These are phyloP conservation scores for Netelia melanura DNA, from an alignment of 2,888 invertebrate genomes.

Conservation along the genomic window DNA sequence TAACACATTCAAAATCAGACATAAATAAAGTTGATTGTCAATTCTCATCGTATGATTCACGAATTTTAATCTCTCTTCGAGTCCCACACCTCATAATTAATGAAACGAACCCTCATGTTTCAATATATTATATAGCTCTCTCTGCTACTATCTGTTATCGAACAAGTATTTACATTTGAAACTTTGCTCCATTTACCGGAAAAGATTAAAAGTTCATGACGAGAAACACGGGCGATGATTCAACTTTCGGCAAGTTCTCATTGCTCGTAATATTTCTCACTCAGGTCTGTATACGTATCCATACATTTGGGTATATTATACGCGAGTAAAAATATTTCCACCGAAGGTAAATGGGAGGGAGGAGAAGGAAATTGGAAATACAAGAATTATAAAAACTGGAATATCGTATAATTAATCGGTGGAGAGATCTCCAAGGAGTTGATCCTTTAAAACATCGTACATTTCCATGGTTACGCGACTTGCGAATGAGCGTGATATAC, in stretches of 20 bases:
- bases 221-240: conserved; percentile 47
- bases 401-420: conserved; percentile 37
- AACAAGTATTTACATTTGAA: conserved; percentile 58
- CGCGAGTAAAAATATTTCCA: background rate
- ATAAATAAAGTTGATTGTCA: no score
- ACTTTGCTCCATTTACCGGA: conserved; percentile 67
- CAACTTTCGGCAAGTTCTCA: conserved; percentile 44
- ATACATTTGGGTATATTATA: background rate
- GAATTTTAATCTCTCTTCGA: no score
- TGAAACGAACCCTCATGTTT: no score
- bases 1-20: no score
- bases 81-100: no score
- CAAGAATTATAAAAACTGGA: conserved; percentile 15
- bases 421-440: conserved; percentile 21
- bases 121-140: conserved; percentile 15
- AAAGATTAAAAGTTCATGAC: conserved; percentile 61
- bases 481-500: background rate
- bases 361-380: conserved; percentile 6
- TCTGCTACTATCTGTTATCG: conserved; percentile 39
- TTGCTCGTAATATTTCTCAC: conserved; percentile 30
- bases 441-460: conserved; percentile 9
- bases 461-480: background rate
- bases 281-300: conserved; percentile 10
- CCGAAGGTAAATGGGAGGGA: background rate
- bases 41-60: no score